These are phyloP conservation scores for Brachypalpus laphriformis DNA, from an alignment of 2,888 invertebrate species.

Conservation along the genomic window DNA sequence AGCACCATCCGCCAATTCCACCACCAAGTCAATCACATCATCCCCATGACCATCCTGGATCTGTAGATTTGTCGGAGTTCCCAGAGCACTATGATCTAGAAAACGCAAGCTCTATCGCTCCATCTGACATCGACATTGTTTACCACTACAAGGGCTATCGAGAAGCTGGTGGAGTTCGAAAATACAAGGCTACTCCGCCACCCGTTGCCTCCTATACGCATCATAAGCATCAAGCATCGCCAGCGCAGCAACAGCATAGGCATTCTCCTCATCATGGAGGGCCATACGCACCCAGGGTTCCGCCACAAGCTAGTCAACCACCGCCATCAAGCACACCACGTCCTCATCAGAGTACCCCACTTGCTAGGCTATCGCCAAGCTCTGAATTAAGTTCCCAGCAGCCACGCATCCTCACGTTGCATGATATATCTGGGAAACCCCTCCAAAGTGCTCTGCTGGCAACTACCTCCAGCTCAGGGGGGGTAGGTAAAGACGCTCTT, in stretches of 20 bases:
- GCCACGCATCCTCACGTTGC: conserved; percentile 94
- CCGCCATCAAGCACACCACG: conserved; percentile 87
- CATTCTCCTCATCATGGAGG: conserved; percentile 91
- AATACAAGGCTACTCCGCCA: conserved; percentile 94
- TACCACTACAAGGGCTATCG: conserved; percentile 98
- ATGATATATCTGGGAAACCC: conserved; percentile 96
- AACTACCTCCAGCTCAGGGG: conserved; percentile 94
- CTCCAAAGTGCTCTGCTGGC: conserved; percentile 94
- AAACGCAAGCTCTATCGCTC: conserved; percentile 98
- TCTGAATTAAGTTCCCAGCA: conserved; percentile 96
- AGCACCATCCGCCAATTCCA: conserved; percentile 91
- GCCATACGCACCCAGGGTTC: conserved; percentile 89
- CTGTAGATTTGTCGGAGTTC: conserved; percentile 90
- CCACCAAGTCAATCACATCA: conserved; percentile 89
- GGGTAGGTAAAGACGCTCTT: conserved; percentile 93
- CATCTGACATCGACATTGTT: conserved; percentile 98
- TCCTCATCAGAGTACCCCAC: conserved; percentile 94
- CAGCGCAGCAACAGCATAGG: conserved; percentile 87
- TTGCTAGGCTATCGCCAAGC: conserved; percentile 95
- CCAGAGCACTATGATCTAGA: conserved; percentile 98
- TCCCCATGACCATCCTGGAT: conserved; percentile 89
- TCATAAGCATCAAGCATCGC: conserved; percentile 88
- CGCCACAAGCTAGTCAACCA: conserved; percentile 88
- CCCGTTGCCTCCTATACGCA: conserved; percentile 90
- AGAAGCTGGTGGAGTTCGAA: conserved; percentile 91